Evolutionary conservation across 2,888 invertebrate species (phyloP), one percentile per base, ranked within the genome.

Genomic region (Oscheius sp.): DNA sequence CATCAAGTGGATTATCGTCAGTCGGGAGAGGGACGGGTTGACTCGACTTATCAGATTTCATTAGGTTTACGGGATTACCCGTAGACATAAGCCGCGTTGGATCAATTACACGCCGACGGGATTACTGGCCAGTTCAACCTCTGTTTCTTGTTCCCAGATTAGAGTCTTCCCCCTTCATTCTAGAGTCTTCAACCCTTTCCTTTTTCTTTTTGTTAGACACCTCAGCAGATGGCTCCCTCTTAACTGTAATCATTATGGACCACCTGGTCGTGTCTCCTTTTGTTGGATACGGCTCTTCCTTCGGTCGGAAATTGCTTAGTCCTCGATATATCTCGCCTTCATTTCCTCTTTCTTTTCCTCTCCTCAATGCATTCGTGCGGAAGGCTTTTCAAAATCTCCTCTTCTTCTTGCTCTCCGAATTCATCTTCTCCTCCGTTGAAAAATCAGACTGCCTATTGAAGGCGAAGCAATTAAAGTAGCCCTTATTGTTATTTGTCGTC

Each of bases 51-150:
- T 62, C 62, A 49, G 62, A 62, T 62, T 62, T 62, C 62, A 62
- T 62, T 62, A 62, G 49, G 47, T 47, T 62, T 32, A 47, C 62
- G 62, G 49, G 62, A 62, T 59, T 59, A 59, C 59, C 44, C 59
- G 26, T 24, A 17, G 59, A 59, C 59, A 59, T 59, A 59, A 59
- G 59, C 59, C n/a, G n/a, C n/a, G n/a, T n/a, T n/a, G n/a, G n/a
- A n/a, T n/a, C n/a, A n/a, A n/a, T n/a, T n/a, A n/a, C n/a, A n/a
- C 41, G 41, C 44, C 56, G 56, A 33, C 36, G 22, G 56, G 56
- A 56, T 56, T 56, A 56, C 38, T 56, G 41, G 54, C 24, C 59
- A n/a, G 59, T 38, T 32, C 33, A 20, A 33, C 54, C 54, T 47
- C 3, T 47, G 47, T 47, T 17, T 47, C 47, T 47, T 33, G 32